phyloP scores from a whole-genome alignment of 2,797 vertebrate species.

The Atherinosoma microstoma region DNA sequence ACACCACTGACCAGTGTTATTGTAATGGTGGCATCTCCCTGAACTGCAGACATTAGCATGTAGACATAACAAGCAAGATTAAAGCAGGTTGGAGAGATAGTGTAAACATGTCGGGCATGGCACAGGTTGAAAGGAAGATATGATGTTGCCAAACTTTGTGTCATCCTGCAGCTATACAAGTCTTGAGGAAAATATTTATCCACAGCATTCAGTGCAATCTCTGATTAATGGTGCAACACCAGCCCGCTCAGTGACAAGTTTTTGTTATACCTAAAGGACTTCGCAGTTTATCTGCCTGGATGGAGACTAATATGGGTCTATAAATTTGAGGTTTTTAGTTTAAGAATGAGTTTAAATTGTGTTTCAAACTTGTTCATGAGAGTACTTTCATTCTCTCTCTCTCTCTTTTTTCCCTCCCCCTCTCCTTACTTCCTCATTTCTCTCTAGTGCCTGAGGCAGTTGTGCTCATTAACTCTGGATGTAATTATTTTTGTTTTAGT shows the following conservation, averaged over 20 bases:
- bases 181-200: conserved; percentile 29
- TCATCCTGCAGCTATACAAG: conserved; percentile 28
- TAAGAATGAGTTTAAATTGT: conserved; percentile 40
- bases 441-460: conserved; percentile 64
- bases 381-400: conserved; percentile 21
- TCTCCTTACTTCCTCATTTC: conserved; percentile 11
- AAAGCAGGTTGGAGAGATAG: conserved; percentile 52
- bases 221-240: conserved; percentile 47
- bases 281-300: conserved; percentile 37
- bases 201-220: conserved; percentile 1
- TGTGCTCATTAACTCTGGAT: conserved; percentile 80
- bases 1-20: conserved; percentile 38
- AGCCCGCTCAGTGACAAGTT: conserved; percentile 40
- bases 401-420: conserved; percentile 4
- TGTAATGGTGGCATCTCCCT: conserved; percentile 59
- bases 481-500: conserved; percentile 85
- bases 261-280: conserved; percentile 38
- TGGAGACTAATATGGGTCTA: conserved; percentile 56
- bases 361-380: conserved; percentile 32
- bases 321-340: conserved; percentile 45
- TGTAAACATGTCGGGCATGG: conserved; percentile 34
- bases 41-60: conserved; percentile 50
- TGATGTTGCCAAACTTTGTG: conserved; percentile 32
- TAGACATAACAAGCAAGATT: conserved; percentile 70
- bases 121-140: conserved; percentile 38